phyloP scores from a whole-genome alignment of 2,113 vertebrate species.

The Macrotus californicus region DNA sequence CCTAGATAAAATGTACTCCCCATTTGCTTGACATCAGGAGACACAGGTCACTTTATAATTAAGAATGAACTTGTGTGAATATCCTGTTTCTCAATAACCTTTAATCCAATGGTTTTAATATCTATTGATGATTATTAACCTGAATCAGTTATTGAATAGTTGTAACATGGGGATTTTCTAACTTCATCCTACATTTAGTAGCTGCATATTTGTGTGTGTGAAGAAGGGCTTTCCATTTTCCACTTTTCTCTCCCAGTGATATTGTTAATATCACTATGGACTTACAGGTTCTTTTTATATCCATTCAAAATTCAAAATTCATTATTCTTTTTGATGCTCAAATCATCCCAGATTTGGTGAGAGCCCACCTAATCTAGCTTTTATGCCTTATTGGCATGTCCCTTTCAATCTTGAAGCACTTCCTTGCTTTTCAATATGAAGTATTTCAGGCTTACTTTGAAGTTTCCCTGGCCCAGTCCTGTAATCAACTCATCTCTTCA shows the following conservation, averaged over 20 bases:
- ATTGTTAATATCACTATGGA: background rate
- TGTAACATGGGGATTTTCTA: background rate
- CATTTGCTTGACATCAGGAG: background rate
- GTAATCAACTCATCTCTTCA: background rate
- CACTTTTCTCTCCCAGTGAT: background rate
- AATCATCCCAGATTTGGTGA: background rate
- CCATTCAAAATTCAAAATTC: constrained; percentile 9
- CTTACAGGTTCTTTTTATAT: background rate
- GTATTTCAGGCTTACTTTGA: background rate
- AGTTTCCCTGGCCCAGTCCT: background rate
- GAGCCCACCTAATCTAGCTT: background rate
- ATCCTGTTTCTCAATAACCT: background rate
- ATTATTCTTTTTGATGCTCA: background rate
- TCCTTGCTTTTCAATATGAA: background rate
- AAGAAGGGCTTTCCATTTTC: background rate
- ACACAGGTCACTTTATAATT: background rate
- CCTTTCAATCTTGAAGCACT: background rate
- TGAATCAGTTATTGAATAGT: background rate
- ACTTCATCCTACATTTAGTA: background rate
- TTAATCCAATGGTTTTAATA: background rate
- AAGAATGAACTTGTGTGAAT: background rate
- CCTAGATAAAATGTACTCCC: background rate
- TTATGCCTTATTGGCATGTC: background rate
- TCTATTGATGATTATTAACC: background rate
- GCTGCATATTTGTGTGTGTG: background rate